phyloP scores from a whole-genome alignment of 1,140 invertebrate genomes.

The Lysiphlebus fabarum region DNA sequence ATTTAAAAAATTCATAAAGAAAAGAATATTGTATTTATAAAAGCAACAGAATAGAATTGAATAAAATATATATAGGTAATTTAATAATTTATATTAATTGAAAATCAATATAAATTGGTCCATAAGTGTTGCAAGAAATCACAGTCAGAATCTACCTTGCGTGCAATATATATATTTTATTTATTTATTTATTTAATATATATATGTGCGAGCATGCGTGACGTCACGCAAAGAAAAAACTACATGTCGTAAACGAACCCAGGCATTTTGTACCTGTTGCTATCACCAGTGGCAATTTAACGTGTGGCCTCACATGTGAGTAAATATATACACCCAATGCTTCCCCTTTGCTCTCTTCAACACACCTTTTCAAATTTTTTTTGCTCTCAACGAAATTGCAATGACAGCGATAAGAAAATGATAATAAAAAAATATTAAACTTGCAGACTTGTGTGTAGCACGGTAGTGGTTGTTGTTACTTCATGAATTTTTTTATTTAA shows the following conservation, averaged over 20 bases:
- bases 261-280: conserved; percentile 14
- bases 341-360: not conserved
- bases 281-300: no score
- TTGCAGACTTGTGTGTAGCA: conserved; percentile 19
- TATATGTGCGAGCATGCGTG: conserved; percentile 14
- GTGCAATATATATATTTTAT: conserved; percentile 12
- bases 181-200: no score
- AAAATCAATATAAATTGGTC: no score
- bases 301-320: not conserved
- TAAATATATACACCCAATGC: conserved; percentile 2
- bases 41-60: no score
- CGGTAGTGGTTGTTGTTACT: conserved; percentile 20
- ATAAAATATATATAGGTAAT: no score
- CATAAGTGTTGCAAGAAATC: no score
- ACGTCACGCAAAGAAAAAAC: conserved; percentile 19
- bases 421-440: conserved; percentile 12
- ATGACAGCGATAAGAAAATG: not conserved
- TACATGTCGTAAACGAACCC: conserved; percentile 2
- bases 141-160: conserved; percentile 9
- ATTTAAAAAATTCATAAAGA: no score
- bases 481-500: no score
- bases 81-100: no score
- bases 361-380: not conserved
- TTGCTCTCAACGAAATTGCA: not conserved
- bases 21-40: no score